Percentiles rank a stretch among this genome's conserved stretches.
Conservation (phyloP, 2,113 vertebrate genomes). For the Morone chrysops region DNA sequence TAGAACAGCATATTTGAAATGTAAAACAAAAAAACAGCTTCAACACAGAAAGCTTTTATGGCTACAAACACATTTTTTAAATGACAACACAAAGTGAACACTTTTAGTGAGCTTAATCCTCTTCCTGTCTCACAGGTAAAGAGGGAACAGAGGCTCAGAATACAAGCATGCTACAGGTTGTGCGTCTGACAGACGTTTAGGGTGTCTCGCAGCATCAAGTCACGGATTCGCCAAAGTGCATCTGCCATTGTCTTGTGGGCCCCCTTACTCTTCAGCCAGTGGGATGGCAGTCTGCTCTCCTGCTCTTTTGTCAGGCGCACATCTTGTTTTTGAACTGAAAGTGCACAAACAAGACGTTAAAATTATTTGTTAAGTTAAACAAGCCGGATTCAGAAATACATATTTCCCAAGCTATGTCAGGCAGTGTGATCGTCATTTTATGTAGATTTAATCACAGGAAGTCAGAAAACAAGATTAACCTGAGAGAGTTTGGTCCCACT, state of each 20-base stretch:
- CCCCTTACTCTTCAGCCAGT: constrained; percentile 98
- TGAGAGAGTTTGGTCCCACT: constrained; percentile 97
- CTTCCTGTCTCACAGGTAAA: constrained; percentile 67
- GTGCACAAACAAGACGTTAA: constrained; percentile 13
- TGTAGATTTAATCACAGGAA: not conserved
- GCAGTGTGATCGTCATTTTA: not conserved
- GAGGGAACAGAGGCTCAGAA: constrained; percentile 70
- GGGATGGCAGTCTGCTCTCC: constrained; percentile 94
- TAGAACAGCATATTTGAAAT: constrained; percentile 72
- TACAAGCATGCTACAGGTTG: constrained; percentile 86
- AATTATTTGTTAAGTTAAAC: not conserved
- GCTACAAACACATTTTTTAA: constrained; percentile 60
- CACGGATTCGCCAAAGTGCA: constrained; percentile 96
- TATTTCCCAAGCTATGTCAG: not conserved
- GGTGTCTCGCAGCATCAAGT: constrained; percentile 97
- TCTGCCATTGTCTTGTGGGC: constrained; percentile 99
- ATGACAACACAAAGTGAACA: constrained; percentile 72
- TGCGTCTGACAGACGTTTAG: constrained; percentile 95
- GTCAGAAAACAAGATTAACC: constrained; percentile 78
- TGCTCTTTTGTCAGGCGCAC: constrained; percentile 97
- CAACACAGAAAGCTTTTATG: constrained; percentile 61
- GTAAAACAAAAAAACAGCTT: constrained; percentile 68
- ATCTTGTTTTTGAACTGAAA: constrained; percentile 92
- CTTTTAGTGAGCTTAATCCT: constrained; percentile 70
- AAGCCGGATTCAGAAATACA: not conserved